These are phyloP conservation scores for Hoplostethus atlanticus DNA, from an alignment of 2,797 vertebrate genomes.

Conservation along the genomic window DNA sequence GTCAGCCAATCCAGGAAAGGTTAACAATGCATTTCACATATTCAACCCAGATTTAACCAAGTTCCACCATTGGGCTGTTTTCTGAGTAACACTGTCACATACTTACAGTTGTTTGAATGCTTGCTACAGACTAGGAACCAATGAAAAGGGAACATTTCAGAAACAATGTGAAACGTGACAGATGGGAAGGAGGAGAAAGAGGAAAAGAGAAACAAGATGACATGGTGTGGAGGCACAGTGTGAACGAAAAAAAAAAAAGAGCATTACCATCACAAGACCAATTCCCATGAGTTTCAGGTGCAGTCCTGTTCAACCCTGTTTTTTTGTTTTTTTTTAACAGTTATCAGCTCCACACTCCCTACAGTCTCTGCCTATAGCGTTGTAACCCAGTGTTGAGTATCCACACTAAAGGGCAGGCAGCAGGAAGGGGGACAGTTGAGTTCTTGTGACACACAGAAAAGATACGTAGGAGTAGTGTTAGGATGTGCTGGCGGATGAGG, in stretches of 20 bases:
- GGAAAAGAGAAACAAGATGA: slow-evolving; percentile 1
- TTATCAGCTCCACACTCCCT: slow-evolving; percentile 47
- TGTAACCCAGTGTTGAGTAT: neutral
- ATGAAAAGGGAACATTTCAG: neutral
- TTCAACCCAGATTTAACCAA: neutral
- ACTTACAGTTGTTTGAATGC: neutral
- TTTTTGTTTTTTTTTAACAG: slow-evolving; percentile 16
- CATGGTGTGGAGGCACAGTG: slow-evolving; percentile 69
- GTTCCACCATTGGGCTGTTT: neutral
- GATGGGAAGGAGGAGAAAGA: neutral
- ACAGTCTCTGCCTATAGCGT: neutral
- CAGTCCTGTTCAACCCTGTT: slow-evolving; percentile 50
- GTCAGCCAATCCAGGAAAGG: neutral
- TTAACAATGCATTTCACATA: neutral
- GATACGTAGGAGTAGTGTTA: slow-evolving; percentile 32
- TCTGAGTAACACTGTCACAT: neutral
- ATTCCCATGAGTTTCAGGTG: slow-evolving; percentile 64
- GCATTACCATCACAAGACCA: slow-evolving; percentile 52
- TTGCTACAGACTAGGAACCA: neutral
- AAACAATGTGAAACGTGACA: neutral
- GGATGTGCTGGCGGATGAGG: slow-evolving; percentile 54
- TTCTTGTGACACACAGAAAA: slow-evolving; percentile 20
- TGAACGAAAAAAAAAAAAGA: slow-evolving; percentile 48
- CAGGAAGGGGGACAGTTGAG: slow-evolving; percentile 27
- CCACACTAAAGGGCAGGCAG: neutral